Conservation (phyloP, 2,888 invertebrate species). For the Lymantria monacha region DNA sequence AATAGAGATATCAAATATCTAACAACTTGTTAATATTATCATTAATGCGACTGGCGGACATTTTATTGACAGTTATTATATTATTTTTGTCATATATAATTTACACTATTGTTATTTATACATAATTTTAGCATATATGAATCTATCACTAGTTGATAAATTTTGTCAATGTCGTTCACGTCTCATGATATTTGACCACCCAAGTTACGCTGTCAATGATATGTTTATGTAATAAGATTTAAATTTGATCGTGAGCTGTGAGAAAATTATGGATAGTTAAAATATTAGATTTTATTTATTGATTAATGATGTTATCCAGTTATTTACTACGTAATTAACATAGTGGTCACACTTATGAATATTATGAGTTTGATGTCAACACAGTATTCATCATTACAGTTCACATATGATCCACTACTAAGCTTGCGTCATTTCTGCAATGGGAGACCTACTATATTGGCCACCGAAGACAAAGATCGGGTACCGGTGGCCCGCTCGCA, state of each 20-base stretch:
- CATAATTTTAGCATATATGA: slow-evolving; percentile 26
- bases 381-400: no score
- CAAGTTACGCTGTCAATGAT: slow-evolving; percentile 11
- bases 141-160: slow-evolving; percentile 18
- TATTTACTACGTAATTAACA: no score
- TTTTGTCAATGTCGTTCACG: slow-evolving; percentile 10
- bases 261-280: no score
- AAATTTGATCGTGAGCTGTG: no score
- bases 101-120: slow-evolving; percentile 40
- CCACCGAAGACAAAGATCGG: no score
- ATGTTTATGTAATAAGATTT: slow-evolving; percentile 5
- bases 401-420: no score
- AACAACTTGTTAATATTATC: slow-evolving; percentile 58
- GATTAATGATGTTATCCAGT: background rate
- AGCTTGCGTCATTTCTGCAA: no score
- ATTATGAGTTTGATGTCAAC: no score
- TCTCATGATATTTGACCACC: slow-evolving; percentile 29
- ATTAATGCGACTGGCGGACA: slow-evolving; percentile 53
- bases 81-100: slow-evolving; percentile 48
- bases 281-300: slow-evolving; percentile 1
- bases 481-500: no score
- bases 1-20: slow-evolving; percentile 58
- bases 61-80: slow-evolving; percentile 59
- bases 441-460: no score
- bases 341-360: no score